phyloP scores from a whole-genome alignment of 2,888 invertebrate genomes.

The Acanthosoma haemorrhoidale region DNA sequence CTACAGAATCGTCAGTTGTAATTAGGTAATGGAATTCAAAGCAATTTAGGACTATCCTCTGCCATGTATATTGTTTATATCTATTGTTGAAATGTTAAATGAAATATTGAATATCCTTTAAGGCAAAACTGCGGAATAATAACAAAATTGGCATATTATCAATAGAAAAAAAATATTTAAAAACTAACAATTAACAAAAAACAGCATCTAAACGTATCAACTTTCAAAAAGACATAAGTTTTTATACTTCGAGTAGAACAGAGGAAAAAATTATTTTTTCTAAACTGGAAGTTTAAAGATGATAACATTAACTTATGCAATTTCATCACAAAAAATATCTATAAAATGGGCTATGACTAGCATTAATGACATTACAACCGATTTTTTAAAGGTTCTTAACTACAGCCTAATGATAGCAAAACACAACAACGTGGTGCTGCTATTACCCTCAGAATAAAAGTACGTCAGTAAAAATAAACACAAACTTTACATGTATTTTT shows the following conservation, averaged over 20 bases:
- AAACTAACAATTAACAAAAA: neutral
- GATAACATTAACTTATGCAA: neutral
- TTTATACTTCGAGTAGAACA: neutral
- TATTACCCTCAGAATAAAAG: neutral
- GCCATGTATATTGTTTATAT: neutral
- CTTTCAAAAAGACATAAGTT: neutral
- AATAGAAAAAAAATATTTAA: neutral
- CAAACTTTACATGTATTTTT: neutral
- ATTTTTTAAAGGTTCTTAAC: slow-evolving; percentile 1
- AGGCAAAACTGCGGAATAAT: neutral
- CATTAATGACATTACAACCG: slow-evolving; percentile 13
- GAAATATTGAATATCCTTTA: neutral
- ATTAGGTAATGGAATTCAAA: too few relatives aligned
- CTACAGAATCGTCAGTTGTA: neutral
- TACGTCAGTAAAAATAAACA: slow-evolving; percentile 1
- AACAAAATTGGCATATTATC: neutral
- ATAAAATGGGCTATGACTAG: slow-evolving; percentile 23
- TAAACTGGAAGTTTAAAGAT: neutral
- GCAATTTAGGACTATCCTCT: neutral
- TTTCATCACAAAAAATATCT: slow-evolving; percentile 11
- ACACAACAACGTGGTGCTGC: too few relatives aligned
- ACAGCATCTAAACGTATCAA: neutral
- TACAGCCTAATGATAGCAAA: slow-evolving; percentile 10
- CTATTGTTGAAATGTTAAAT: neutral
- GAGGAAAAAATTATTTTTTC: neutral